Conservation (phyloP, 2,797 vertebrate genomes). For the Mormyrops attenuatus region DNA sequence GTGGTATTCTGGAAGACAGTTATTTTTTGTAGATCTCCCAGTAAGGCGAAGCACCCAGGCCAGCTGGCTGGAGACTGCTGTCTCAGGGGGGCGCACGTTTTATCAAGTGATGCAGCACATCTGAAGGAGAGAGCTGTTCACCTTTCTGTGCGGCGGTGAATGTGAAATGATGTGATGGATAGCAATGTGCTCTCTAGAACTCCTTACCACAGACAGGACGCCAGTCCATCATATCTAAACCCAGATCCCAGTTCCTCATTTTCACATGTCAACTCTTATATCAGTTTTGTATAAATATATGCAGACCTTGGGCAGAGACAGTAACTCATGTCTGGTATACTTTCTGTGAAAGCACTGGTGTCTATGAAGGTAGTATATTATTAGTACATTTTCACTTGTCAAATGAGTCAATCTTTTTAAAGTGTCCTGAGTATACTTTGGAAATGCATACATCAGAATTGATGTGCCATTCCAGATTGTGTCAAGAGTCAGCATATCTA, state of each 20-base stretch:
- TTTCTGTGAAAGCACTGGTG: neutral
- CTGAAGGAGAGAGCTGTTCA: neutral
- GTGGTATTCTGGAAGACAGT: neutral
- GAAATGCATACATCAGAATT: neutral
- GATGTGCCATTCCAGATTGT: neutral
- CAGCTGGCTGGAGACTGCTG: neutral
- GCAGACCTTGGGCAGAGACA: neutral
- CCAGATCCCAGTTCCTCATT: neutral
- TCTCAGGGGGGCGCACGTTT: neutral
- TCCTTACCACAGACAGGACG: neutral
- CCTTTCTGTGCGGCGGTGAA: neutral
- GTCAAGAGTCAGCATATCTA: neutral
- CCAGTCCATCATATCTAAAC: neutral
- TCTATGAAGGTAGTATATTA: neutral
- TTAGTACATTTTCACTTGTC: neutral
- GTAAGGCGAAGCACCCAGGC: neutral
- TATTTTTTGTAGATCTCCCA: neutral
- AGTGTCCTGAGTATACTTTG: neutral
- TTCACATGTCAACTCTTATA: neutral
- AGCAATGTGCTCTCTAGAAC: neutral
- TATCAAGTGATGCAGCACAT: neutral
- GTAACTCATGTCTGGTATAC: neutral
- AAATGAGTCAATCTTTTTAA: neutral
- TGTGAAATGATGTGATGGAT: neutral
- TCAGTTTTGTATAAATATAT: neutral